phyloP scores from a whole-genome alignment of 2,888 invertebrate genomes.

The Scelioninae gen. 1 region DNA sequence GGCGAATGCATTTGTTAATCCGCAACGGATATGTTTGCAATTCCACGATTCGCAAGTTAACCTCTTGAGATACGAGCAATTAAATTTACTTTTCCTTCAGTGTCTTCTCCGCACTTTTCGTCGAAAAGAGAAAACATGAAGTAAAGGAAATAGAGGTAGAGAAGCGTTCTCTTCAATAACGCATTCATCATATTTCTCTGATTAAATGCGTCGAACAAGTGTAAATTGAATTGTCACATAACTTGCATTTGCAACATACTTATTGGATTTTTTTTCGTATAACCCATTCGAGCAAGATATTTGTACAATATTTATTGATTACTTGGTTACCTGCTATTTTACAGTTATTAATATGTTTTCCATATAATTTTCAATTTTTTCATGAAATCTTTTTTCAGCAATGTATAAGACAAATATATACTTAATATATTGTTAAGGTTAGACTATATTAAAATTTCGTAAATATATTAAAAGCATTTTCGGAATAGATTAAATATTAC shows the following conservation, averaged over 20 bases:
- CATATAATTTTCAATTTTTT: no score
- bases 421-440: no score
- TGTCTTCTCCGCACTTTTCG: conserved; percentile 49
- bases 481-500: no score
- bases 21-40: conserved; percentile 60
- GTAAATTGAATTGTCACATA: conserved; percentile 38
- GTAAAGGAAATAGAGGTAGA: conserved; percentile 5
- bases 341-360: no score
- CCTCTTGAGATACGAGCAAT: conserved; percentile 68
- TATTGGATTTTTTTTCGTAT: conserved; percentile 20
- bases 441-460: no score
- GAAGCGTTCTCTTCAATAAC: conserved; percentile 35
- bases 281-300: no score
- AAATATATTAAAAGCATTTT: no score
- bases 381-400: no score
- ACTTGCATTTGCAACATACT: conserved; percentile 22
- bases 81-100: conserved; percentile 63
- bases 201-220: conserved; percentile 48
- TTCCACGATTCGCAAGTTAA: conserved; percentile 47
- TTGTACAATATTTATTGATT: no score
- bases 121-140: conserved; percentile 14
- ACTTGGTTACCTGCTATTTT: no score
- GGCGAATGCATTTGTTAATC: conserved; percentile 63
- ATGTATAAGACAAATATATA: no score
- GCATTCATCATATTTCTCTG: conserved; percentile 53